phyloP scores from a whole-genome alignment of 2,888 invertebrate species.

The Miltochrista miniata region DNA sequence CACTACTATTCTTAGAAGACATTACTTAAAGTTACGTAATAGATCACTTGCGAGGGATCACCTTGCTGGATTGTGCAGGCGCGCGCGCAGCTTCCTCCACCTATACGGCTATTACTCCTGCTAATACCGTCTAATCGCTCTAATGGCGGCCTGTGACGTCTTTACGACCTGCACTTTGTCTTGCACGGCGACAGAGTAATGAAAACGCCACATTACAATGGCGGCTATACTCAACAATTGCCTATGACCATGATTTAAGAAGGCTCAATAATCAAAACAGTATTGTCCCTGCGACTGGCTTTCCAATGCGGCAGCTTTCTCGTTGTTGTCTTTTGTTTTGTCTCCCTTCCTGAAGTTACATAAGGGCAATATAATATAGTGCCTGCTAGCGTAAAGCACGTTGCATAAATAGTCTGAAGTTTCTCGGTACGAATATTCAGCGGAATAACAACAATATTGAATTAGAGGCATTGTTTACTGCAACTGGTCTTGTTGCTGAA shows the following conservation, averaged over 20 bases:
- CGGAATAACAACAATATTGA: not conserved
- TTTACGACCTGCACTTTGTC: slow-evolving; percentile 49
- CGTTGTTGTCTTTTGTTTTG: slow-evolving; percentile 13
- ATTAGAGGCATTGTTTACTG: not conserved
- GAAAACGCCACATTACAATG: slow-evolving; percentile 54
- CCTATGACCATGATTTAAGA: slow-evolving; percentile 28
- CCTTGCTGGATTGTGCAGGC: slow-evolving; percentile 8
- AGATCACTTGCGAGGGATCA: slow-evolving; percentile 26
- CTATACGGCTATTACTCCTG: slow-evolving; percentile 51
- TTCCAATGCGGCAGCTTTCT: slow-evolving; percentile 31
- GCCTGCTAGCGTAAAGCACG: slow-evolving; percentile 10
- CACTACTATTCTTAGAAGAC: slow-evolving; percentile 14
- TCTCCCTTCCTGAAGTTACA: not conserved
- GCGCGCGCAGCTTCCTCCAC: slow-evolving; percentile 24
- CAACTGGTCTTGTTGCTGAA: too few species aligned
- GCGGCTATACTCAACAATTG: slow-evolving; percentile 32
- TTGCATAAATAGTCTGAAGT: slow-evolving; percentile 20
- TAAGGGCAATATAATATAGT: slow-evolving; percentile 2
- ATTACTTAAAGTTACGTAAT: slow-evolving; percentile 13
- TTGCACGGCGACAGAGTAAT: slow-evolving; percentile 43
- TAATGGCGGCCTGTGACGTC: slow-evolving; percentile 52
- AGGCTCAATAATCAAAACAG: slow-evolving; percentile 12
- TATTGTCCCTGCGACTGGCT: slow-evolving; percentile 30
- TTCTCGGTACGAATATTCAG: slow-evolving; percentile 2
- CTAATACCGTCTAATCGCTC: slow-evolving; percentile 50